Conservation (phyloP, 1,140 invertebrate species). For the Calycopis cecrops region DNA sequence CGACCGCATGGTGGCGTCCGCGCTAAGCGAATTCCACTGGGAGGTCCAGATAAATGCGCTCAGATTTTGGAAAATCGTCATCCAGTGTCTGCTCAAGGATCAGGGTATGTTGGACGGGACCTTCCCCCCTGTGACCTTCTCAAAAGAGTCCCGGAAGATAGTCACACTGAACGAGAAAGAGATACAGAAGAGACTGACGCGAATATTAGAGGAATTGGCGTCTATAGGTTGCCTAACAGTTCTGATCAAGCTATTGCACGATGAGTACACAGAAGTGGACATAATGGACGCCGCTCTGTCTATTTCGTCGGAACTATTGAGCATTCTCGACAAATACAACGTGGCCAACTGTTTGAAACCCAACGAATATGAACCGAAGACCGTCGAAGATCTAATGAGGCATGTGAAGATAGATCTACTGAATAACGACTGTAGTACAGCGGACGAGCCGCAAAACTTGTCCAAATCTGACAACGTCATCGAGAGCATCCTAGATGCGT, state of each 20-base stretch:
- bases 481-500: constrained; percentile 54
- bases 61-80: constrained; percentile 82
- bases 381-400: constrained; percentile 40
- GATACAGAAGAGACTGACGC: constrained; percentile 79
- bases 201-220: constrained; percentile 80
- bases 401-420: constrained; percentile 32
- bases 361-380: constrained; percentile 37
- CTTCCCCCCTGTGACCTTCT: constrained; percentile 86
- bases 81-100: constrained; percentile 78
- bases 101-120: constrained; percentile 87
- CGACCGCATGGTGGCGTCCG: constrained; percentile 78
- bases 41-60: constrained; percentile 84
- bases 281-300: constrained; percentile 78
- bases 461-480: constrained; percentile 50
- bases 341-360: constrained; percentile 48
- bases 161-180: constrained; percentile 81
- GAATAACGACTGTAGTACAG: constrained; percentile 18
- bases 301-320: constrained; percentile 76
- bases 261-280: constrained; percentile 81
- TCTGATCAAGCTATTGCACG: constrained; percentile 78
- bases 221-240: constrained; percentile 81
- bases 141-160: constrained; percentile 85
- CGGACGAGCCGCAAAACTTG: constrained; percentile 20
- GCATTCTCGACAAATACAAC: constrained; percentile 78
- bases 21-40: constrained; percentile 84